Evolutionary conservation across 2,888 invertebrate species (phyloP).

Genomic region (Andrena fulva): DNA sequence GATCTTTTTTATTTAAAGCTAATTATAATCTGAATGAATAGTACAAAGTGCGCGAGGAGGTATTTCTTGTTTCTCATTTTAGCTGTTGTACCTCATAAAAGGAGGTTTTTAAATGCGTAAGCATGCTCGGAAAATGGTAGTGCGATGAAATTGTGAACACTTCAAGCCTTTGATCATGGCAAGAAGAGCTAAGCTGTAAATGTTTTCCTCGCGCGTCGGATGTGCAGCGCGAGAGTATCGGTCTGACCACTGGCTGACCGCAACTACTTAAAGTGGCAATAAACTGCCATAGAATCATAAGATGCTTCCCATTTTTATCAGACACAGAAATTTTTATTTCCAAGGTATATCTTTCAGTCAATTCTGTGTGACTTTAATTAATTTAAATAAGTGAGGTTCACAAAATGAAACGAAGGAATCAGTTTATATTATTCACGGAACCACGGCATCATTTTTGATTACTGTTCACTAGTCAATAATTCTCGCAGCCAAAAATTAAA

Average conservation of each 20-base stretch:
- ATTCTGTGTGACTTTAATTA: not conserved
- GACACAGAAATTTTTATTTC: not conserved
- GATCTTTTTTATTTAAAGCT: no score
- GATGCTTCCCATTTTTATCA: not conserved
- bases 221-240: not conserved
- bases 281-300: not conserved
- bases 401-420: no score
- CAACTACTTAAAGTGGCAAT: not conserved
- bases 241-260: not conserved
- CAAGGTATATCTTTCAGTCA: not conserved
- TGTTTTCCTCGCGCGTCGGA: not conserved
- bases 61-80: no score
- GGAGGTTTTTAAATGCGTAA: no score
- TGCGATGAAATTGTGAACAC: not conserved
- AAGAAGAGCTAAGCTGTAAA: not conserved
- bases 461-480: not conserved
- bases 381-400: no score
- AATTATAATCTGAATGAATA: no score
- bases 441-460: not conserved
- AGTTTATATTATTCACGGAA: not conserved
- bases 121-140: no score
- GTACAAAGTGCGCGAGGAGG: no score
- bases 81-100: no score
- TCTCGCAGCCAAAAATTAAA: slow-evolving; percentile 2
- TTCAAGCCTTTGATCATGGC: not conserved